Percentiles rank a stretch among this genome's conserved stretches.
Conservation (phyloP, 2,113 vertebrate species). For the Alexandromys fortis region DNA sequence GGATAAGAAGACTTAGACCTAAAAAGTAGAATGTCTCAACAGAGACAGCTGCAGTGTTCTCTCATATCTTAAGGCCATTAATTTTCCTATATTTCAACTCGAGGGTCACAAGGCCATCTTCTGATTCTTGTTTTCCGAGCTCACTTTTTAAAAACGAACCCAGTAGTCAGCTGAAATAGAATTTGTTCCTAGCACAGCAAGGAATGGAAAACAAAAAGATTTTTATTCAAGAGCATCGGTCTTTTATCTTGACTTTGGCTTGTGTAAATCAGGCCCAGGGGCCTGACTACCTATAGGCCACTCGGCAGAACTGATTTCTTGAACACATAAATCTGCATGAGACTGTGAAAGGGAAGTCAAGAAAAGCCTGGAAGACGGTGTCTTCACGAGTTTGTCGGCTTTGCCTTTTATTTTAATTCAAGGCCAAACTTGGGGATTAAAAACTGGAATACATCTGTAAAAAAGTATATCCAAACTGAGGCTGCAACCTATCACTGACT, state of each 20-base stretch:
- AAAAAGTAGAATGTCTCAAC: neutral
- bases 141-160: conserved; percentile 33
- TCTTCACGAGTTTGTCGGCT: neutral
- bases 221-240: neutral
- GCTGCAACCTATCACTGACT: neutral
- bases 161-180: conserved; percentile 33
- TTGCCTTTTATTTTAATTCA: neutral
- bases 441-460: neutral
- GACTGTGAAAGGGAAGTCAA: neutral
- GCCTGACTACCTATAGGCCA: conserved; percentile 2
- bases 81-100: neutral
- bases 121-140: conserved; percentile 24
- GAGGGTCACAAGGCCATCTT: neutral
- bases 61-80: neutral
- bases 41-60: neutral
- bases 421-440: conserved; percentile 20
- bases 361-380: neutral
- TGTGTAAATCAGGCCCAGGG: neutral
- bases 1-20: neutral
- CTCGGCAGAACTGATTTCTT: neutral
- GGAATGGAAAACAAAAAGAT: neutral
- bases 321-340: neutral
- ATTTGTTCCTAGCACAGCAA: neutral
- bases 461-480: conserved; percentile 49
- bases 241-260: conserved; percentile 5